Evolutionary conservation across 2,888 invertebrate species (phyloP).

Genomic region (Drosophila borborema): DNA sequence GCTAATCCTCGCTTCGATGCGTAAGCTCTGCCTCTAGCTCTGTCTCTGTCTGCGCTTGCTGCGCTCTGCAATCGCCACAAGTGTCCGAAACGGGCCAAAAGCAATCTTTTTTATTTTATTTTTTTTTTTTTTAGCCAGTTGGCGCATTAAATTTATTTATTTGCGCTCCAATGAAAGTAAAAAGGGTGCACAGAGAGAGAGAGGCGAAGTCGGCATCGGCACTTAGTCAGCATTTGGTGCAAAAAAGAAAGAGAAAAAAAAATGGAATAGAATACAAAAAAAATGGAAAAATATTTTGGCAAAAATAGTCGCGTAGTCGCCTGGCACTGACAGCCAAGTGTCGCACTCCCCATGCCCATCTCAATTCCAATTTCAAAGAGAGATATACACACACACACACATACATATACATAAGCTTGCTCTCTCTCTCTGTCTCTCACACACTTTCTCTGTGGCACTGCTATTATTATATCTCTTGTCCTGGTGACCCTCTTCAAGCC

Average conservation of each 20-base stretch:
- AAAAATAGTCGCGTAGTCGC: conserved; percentile 65
- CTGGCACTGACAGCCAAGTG: conserved; percentile 68
- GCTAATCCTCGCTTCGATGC: conserved; percentile 40
- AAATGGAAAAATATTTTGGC: conserved; percentile 52
- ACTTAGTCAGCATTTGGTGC: conserved; percentile 76
- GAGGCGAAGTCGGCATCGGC: conserved; percentile 14
- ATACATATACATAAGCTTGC: conserved; percentile 1
- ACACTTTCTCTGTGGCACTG: background rate
- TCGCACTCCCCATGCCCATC: conserved; percentile 46
- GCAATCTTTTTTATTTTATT: background rate
- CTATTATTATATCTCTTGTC: conserved; percentile 8
- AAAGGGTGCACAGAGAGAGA: conserved; percentile 50
- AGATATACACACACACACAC: conserved; percentile 17
- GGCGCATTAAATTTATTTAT: conserved; percentile 66
- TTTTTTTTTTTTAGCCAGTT: conserved; percentile 40
- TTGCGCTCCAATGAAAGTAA: conserved; percentile 58
- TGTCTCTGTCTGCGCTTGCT: background rate
- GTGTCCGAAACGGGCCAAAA: conserved; percentile 34
- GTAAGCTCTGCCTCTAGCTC: background rate
- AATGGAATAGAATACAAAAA: conserved; percentile 11
- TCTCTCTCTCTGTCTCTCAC: background rate
- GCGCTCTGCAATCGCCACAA: conserved; percentile 25
- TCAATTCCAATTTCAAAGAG: conserved; percentile 37
- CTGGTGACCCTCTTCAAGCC: conserved; percentile 55
- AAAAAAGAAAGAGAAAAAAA: background rate